Base-by-base conservation (phyloP, 2,888 invertebrate species). In the Amblyjoppa fuscipennis region DNA sequence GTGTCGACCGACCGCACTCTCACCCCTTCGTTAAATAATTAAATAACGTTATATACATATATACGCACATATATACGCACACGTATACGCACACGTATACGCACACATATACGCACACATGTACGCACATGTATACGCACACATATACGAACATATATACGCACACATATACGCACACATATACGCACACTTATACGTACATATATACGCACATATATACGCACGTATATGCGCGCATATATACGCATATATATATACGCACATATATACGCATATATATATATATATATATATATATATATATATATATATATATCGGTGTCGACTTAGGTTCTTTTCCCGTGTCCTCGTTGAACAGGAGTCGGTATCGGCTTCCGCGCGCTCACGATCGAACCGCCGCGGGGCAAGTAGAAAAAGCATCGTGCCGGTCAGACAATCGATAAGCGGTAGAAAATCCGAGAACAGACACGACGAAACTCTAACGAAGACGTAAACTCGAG, bases 381-480 rank as follows among this genome's bases (percentile, higher is more conserved):
- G 20, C 34, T 49, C 31, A 59, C n/a, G 64, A 53, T 51, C 34
- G 80, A 51, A 53, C 61, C 28, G 49, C 51, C 73, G 56, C 69
- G 53, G 53, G 51, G 71, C 61, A 81, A 84, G 71, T 82, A 61
- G 81, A 85, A 78, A 84, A 80, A 80, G 51, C 53, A 70, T 53
- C 41, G n/a, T 51, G 25, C 69, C 61, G 79, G 59, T 78, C 83
- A 61, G 86, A 85, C 82, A 81, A 82, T 83, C 83, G 81, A 85
- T 85, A 81, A 81, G 79, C 66, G 45, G 53, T 0, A 45, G 7
- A 70, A 81, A 66, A 75, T 70, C 25, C 59, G 34, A 51, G 11
- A 28, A n/a, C 53, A 76, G 68, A 45, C 61, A 69, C 38, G 20
- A 20, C 41, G 25, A 64, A 70, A 16, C 16, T 53, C 16, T 53